Evolutionary conservation across 2,888 invertebrate genomes (phyloP).

Genomic region (Lycocerus yunnanus): DNA sequence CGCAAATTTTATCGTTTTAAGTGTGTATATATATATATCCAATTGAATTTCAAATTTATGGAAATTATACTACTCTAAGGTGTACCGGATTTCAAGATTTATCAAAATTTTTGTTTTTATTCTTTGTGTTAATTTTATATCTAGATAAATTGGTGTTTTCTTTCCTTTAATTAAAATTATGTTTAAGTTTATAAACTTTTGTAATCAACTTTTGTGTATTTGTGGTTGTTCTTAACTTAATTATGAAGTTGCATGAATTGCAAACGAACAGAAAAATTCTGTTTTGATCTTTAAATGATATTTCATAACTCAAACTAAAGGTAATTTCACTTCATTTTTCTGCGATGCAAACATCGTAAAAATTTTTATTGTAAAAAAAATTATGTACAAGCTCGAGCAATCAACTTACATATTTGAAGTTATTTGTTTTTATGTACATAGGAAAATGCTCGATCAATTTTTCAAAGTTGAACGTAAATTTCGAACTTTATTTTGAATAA

Average conservation of each 20-base stretch:
- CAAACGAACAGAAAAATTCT: background rate
- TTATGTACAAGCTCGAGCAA: background rate
- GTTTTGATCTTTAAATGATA: background rate
- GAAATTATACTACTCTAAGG: constrained; percentile 39
- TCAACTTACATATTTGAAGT: background rate
- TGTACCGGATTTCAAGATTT: constrained; percentile 26
- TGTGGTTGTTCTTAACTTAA: background rate
- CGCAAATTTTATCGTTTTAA: constrained; percentile 44
- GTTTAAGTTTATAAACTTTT: background rate
- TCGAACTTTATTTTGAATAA: background rate
- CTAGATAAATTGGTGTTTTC: constrained; percentile 10
- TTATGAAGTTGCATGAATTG: background rate
- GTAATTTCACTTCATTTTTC: background rate
- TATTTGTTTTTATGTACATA: background rate
- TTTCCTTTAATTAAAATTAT: constrained; percentile 10
- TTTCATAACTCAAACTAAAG: background rate
- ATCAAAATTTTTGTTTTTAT: constrained; percentile 27
- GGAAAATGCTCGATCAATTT: background rate
- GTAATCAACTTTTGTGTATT: background rate
- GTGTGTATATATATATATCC: constrained; percentile 42
- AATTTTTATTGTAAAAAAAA: background rate
- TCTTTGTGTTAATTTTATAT: constrained; percentile 27
- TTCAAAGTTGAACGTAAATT: background rate
- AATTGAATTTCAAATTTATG: constrained; percentile 45
- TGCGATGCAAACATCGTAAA: background rate